Conservation (phyloP, 2,888 invertebrate genomes). For the Torymus tubicola region DNA sequence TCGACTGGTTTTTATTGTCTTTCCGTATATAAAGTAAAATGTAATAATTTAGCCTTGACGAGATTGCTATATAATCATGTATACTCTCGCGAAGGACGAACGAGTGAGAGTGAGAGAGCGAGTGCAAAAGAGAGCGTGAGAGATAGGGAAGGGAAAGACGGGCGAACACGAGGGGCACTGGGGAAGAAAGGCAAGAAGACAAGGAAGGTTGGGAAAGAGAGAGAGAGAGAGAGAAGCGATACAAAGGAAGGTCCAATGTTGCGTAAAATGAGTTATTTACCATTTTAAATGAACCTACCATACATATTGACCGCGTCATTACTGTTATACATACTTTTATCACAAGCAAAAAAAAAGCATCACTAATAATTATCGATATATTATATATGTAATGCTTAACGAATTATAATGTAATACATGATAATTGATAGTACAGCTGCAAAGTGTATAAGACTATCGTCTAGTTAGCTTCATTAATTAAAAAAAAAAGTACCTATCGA, state of each 20-base stretch:
- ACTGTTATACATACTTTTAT: conserved; percentile 59
- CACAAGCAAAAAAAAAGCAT: conserved; percentile 56
- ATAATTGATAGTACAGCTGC: conserved; percentile 63
- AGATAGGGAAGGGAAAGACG: conserved; percentile 10
- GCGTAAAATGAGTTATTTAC: conserved; percentile 41
- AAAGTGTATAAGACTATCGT: conserved; percentile 62
- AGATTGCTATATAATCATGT: conserved; percentile 47
- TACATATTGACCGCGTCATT: conserved; percentile 46
- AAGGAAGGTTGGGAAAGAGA: not conserved
- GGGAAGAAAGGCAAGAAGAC: conserved; percentile 2
- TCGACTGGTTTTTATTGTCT: conserved; percentile 57
- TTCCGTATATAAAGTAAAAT: conserved; percentile 54
- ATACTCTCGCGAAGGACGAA: conserved; percentile 43
- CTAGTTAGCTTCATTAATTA: conserved; percentile 58
- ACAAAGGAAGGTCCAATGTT: conserved; percentile 44
- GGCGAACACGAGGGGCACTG: not conserved
- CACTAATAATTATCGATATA: conserved; percentile 63
- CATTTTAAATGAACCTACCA: conserved; percentile 35
- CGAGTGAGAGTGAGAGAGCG: conserved; percentile 24
- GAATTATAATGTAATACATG: conserved; percentile 64
- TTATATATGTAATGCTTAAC: conserved; percentile 62
- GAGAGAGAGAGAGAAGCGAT: conserved; percentile 15
- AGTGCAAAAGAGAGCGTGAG: conserved; percentile 6
- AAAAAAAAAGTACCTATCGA: conserved; percentile 54
- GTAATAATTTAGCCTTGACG: conserved; percentile 54